Percentiles rank a stretch among this genome's conserved stretches.
Evolutionary conservation across 2,113 vertebrate species (phyloP).

Genomic region (Potamarius usumacintae): DNA sequence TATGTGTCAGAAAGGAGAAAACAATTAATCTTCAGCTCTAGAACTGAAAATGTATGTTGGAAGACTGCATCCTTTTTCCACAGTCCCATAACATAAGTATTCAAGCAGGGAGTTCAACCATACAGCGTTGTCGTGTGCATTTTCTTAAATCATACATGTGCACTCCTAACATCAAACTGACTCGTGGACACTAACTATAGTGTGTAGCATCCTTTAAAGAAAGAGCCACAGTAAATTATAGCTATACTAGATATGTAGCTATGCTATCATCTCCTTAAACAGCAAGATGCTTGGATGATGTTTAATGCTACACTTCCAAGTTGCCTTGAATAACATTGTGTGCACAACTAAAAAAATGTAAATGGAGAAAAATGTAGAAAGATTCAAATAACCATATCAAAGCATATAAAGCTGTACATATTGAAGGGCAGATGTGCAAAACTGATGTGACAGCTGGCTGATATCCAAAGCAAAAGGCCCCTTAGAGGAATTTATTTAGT

Average conservation of each 20-base stretch:
- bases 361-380: background rate
- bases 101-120: background rate
- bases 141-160: slow-evolving; percentile 2
- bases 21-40: slow-evolving; percentile 2
- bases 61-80: slow-evolving; percentile 25
- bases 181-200: slow-evolving; percentile 7
- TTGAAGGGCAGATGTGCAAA: background rate
- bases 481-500: slow-evolving; percentile 41
- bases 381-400: background rate
- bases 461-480: slow-evolving; percentile 32
- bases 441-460: slow-evolving; percentile 21
- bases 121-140: background rate
- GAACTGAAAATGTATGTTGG: slow-evolving; percentile 18
- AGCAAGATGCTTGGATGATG: background rate
- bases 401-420: background rate
- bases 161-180: background rate
- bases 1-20: background rate
- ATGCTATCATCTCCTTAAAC: slow-evolving; percentile 5
- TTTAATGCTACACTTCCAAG: background rate
- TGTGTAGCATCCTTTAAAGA: slow-evolving; percentile 19
- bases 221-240: slow-evolving; percentile 4
- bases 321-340: background rate
- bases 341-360: background rate
- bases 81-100: slow-evolving; percentile 7
- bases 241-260: slow-evolving; percentile 5